Evolutionary conservation across 1,140 invertebrate species (phyloP).

Genomic region (Dendroctonus valens): DNA sequence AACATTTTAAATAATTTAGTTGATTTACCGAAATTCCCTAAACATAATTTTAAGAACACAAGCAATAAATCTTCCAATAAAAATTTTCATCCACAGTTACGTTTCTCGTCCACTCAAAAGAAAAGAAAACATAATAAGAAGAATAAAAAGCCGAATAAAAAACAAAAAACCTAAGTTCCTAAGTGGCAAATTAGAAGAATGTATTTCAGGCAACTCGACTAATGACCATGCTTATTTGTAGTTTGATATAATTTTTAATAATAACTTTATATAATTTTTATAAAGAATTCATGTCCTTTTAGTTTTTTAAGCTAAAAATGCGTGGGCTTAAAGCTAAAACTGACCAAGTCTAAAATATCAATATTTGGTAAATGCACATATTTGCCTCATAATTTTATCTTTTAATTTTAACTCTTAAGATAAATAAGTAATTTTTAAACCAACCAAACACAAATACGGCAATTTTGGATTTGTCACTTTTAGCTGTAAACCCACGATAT

Average conservation of each 20-base stretch:
- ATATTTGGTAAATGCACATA: no score
- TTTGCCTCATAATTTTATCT: no score
- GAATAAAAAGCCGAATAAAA: conserved; percentile 2
- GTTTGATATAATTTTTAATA: neutral
- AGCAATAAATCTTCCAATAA: neutral
- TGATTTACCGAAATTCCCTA: neutral
- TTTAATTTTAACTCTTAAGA: no score
- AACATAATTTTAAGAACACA: neutral
- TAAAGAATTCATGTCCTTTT: no score
- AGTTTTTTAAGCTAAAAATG: no score
- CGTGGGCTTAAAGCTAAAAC: no score
- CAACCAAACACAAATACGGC: no score
- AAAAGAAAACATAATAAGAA: neutral
- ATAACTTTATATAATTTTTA: neutral
- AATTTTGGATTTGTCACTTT: no score
- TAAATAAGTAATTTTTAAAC: no score
- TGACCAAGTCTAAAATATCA: no score
- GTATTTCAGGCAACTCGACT: neutral
- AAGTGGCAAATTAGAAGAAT: neutral
- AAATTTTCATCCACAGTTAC: neutral
- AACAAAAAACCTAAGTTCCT: neutral
- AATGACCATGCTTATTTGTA: conserved; percentile 1
- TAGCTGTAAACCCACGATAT: no score
- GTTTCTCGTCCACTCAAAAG: neutral
- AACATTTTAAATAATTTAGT: conserved; percentile 2